Base-by-base conservation (phyloP, 1,140 invertebrate species). In the Cherax quadricarinatus region DNA sequence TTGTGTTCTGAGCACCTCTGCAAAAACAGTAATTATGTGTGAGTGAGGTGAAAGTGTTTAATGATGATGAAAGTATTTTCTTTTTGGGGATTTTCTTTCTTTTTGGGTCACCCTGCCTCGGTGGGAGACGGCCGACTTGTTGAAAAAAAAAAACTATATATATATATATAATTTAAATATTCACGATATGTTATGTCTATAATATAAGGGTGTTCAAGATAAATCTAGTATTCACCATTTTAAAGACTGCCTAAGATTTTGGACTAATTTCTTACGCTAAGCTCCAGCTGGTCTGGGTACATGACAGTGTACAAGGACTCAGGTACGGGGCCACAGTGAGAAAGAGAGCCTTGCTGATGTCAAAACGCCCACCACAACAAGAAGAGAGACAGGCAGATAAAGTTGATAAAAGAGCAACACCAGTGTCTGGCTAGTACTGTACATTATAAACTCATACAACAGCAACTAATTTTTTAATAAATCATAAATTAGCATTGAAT, bases 261-360 rank as follows among this genome's bases (percentile, higher is more conserved):
- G 48, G 73, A 51, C 41, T 62, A 48, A 48, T 85, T 78, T 80
- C 92, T 93, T 93, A 93, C 92, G 53, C 83, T 79, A 93, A 62
- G 53, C 73, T 89, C 87, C 82, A 89, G 16, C 18, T 89, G 82
- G n/a, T 84, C 83, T 48, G 83, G 88, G 88, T 86, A 86, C 48
- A 51, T 86, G 83, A 89, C 70, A 53, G 84, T 93, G 78, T 93
- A 93, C 81, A 93, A 66, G 75, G 86, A 89, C 92, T 86, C 92
- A 10, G 92, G 92, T 51, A 93, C 92, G 18, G 83, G 87, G 57
- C 92, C 92, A 41, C 70, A 86, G 70, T 60, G 82, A 89, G 81
- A 93, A 30, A 88, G 81, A 81, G 92, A 80, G 75, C 88, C 84
- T 79, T 83, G 92, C 92, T 93, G 92, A 30, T 49, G 62, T 78